Evolutionary conservation across 2,797 vertebrate species (phyloP), one percentile per base, ranked within the genome.

Genomic region (Telmatherina bonti): DNA sequence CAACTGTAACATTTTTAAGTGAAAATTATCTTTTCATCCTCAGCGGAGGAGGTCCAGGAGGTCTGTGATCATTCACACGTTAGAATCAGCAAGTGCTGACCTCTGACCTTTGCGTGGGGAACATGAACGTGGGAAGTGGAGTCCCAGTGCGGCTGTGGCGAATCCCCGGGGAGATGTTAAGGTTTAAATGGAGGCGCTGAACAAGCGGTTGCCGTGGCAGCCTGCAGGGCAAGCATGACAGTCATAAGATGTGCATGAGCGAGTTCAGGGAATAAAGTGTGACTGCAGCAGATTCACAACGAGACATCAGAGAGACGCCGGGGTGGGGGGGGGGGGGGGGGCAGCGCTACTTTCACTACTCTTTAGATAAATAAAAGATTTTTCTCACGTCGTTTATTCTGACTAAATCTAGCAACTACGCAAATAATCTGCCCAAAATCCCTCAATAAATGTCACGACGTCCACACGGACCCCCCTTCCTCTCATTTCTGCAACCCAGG

Each of bases 221-320:
- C 30, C 52, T 41, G 60, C 20, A 51, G 54, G 47, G 4, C 29
- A 13, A 51, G 47, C 61, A 55, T 60, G 67, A 66, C 31, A 41
- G 67, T 76, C 67, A 70, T 60, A 53, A 70, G 67, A 70, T 12
- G 41, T 56, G 41, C 59, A 33, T 22, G n/a, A 54, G 58, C 27
- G 13, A 22, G 4, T 53, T 20, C 26, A 22, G 29, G 43, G 49
- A 45, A 47, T 1, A 26, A 62, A 62, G 52, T n/a, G 18, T 55
- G 59, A 62, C 68, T 12, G 29, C 51, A 55, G 29, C 30, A 10
- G 22, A 55, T 62, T 55, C 29, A 13, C 29, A 27, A 45, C 6
- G 1, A n/a, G 41, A n/a, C 10, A 20, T n/a, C 3, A 22, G 36
- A 52, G 0, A 27, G 20, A n/a, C 4, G 30, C 27, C 11, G 3